phyloP scores from a whole-genome alignment of 35 echinoderm and acorn worm species.

The Anneissia japonica region DNA sequence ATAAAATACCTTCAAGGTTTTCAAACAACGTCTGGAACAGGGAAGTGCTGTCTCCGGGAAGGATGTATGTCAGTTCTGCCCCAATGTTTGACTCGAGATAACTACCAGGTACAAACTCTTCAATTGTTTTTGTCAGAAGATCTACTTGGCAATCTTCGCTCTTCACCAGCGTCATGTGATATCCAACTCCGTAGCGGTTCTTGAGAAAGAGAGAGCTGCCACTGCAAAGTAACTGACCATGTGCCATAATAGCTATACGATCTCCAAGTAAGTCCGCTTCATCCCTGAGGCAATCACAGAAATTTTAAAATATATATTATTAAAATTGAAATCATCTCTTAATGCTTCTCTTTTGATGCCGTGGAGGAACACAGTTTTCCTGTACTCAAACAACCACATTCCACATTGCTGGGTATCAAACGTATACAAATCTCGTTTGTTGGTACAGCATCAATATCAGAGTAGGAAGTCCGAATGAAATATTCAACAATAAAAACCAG shows the following conservation, averaged over 20 bases:
- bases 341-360: too few species aligned
- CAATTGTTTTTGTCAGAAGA: constrained; percentile 31
- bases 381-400: too few species aligned
- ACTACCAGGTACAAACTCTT: constrained; percentile 46
- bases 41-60: constrained; percentile 59
- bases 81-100: constrained; percentile 59
- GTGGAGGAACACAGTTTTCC: too few species aligned
- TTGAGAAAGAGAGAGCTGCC: constrained; percentile 95
- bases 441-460: too few species aligned
- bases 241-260: constrained; percentile 98
- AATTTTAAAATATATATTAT: too few species aligned
- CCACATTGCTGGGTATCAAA: too few species aligned
- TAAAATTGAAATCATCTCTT: too few species aligned
- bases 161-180: constrained; percentile 86
- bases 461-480: too few species aligned
- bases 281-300: constrained; percentile 47
- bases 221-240: constrained; percentile 77
- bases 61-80: constrained; percentile 74
- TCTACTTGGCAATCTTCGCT: constrained; percentile 45
- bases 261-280: constrained; percentile 97
- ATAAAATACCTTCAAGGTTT: constrained; percentile 71
- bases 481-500: too few species aligned
- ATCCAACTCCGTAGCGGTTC: constrained; percentile 91
- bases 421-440: too few species aligned
- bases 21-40: constrained; percentile 64